Base-by-base conservation (phyloP, 2,888 invertebrate species). In the Archips xylosteana region DNA sequence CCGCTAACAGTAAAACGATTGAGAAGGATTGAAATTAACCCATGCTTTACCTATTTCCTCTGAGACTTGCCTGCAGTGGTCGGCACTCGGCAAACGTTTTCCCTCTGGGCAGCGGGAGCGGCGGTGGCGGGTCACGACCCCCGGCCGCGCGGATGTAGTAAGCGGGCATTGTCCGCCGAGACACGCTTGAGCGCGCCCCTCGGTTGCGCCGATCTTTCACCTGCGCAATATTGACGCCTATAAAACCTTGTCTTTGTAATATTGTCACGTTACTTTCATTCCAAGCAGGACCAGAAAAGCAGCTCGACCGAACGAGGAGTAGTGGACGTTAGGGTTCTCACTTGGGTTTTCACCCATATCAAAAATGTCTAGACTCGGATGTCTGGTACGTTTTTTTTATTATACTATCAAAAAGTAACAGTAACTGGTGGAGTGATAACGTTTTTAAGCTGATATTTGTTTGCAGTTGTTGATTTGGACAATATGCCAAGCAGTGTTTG, bases 151-250 rank as follows among this genome's bases (percentile, higher is more conserved):
- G 85, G 89, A 87, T 92, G 93, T 89, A 89, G 94, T 88, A 94
- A 94, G 92, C 92, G 92, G 93, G 87, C 93, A 92, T 92, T 92
- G 94, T 90, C 89, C 90, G 86, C 82, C 79, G 79, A 83, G 92
- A 89, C 85, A 93, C 94, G 94, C 90, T 94, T 89, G 84, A 92
- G 79, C 90, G 89, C 89, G 85, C 90, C 90, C 89, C 88, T 88
- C 89, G 83, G 90, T 93, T 93, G 93, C 94, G 83, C 87, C 89
- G 90, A 89, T 94, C 94, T 92, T 92, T 92, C 92, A 91, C 94
- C 94, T 92, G 89, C 94, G 94, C 94, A 94, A 94, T 89, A 91
- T 87, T 92, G 86, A 91, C 92, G 93, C 90, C 94, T 94, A 94
- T 94, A 94, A 94, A 94, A 94, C 92, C 87, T 92, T 92, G 93